A percentile compares a stretch with the other conserved stretches of the same genome.
These are phyloP conservation scores for Semicossyphus pulcher DNA, from an alignment of 2,113 vertebrate genomes.

Conservation along the genomic window DNA sequence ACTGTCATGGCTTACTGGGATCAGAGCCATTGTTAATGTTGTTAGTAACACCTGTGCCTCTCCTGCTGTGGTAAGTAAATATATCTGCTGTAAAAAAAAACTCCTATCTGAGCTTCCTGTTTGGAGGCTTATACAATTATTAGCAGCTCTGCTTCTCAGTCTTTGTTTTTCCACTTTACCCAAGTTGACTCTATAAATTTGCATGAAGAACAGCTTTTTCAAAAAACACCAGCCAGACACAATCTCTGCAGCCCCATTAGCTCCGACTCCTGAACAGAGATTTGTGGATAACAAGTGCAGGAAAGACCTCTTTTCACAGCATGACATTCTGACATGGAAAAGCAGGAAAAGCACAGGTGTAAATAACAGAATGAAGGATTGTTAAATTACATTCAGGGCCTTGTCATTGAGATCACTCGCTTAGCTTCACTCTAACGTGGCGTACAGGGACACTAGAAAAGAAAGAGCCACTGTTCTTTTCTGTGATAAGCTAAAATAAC, in stretches of 20 bases:
- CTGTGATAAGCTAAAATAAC: not conserved
- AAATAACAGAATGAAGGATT: not conserved
- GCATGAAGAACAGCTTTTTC: not conserved
- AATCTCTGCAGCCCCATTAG: not conserved
- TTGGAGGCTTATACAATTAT: not conserved
- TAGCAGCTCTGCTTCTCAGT: not conserved
- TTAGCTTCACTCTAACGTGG: not conserved
- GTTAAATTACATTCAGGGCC: not conserved
- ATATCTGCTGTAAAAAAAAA: not conserved
- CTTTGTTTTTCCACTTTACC: slow-evolving; percentile 5
- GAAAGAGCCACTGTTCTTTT: not conserved
- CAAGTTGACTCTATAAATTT: not conserved
- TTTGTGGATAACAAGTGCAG: not conserved
- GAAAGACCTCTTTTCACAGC: not conserved
- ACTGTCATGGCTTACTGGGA: slow-evolving; percentile 4
- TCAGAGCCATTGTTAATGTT: not conserved
- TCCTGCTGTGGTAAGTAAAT: too few relatives aligned
- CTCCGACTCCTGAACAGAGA: not conserved
- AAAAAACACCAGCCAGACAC: too few relatives aligned
- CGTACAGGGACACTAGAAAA: not conserved
- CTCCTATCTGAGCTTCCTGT: not conserved
- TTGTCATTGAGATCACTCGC: not conserved
- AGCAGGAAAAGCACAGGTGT: not conserved
- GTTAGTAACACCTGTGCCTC: slow-evolving; percentile 10
- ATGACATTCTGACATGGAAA: not conserved